Conservation (phyloP, 2,113 vertebrate species). For the Phylloscopus whistleri region DNA sequence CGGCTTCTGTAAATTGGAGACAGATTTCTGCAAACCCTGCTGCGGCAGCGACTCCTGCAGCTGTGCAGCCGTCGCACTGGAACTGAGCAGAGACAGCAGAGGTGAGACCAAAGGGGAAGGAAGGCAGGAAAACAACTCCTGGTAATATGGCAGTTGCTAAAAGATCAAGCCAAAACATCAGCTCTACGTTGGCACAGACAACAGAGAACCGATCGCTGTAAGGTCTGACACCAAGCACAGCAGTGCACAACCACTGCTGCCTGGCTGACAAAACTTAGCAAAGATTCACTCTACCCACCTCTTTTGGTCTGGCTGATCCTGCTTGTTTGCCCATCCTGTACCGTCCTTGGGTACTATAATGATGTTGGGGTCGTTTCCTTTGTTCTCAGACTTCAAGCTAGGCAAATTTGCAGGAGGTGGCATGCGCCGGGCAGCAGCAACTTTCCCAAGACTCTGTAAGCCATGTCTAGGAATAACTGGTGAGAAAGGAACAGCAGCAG, state of each 20-base stretch:
- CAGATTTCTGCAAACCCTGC: conserved; percentile 98
- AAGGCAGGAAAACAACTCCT: not conserved
- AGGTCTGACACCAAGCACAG: not conserved
- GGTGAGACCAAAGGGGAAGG: not conserved
- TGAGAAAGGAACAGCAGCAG: not conserved
- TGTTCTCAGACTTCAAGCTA: conserved; percentile 99
- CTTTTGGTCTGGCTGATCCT: conserved; percentile 99
- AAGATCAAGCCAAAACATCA: not conserved
- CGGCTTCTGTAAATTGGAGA: conserved; percentile 99
- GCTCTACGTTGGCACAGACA: not conserved
- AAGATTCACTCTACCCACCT: conserved; percentile 71
- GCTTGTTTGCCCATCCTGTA: conserved; percentile 99
- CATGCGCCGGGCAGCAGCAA: conserved; percentile 98
- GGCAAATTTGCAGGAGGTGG: conserved; percentile 98
- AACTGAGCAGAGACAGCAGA: conserved; percentile 75
- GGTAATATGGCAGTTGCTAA: not conserved
- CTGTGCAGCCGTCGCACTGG: conserved; percentile 92
- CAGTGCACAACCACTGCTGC: not conserved
- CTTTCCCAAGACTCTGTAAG: conserved; percentile 99
- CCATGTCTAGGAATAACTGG: conserved; percentile 98
- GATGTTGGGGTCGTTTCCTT: conserved; percentile 99
- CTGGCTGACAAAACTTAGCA: not conserved
- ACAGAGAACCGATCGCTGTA: not conserved
- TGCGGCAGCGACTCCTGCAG: conserved; percentile 96
- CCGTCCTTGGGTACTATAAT: conserved; percentile 99